Base-by-base conservation (phyloP, 2,797 vertebrate genomes). In the Sandelia bainsii region DNA sequence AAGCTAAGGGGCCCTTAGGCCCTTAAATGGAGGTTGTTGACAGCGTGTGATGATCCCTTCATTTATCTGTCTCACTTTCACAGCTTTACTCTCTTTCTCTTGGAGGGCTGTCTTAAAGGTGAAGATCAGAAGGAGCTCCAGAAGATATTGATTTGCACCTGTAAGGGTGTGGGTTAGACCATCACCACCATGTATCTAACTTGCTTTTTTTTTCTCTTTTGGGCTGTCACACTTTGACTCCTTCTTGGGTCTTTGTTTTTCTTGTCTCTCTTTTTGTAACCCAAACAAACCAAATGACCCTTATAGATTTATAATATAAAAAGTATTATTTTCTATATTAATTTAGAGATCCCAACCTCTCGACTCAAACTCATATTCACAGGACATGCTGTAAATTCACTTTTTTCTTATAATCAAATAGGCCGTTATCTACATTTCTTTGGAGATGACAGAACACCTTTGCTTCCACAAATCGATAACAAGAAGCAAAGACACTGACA, bases 121-220 rank as follows among this genome's bases (percentile, higher is more conserved):
- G 71, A 85, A 91, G 80, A 84, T 90, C 86, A 85, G 48, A 66
- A 10, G 48, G 62, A 82, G 69, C 82, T 69, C 9, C 34, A 69
- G 57, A 79, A 73, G 63, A 62, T 82, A 91, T 83, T 79, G 87
- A 91, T 91, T 87, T 85, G 61, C 58, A 87, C 81, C 86, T 87
- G 81, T 85, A 75, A 71, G 72, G 71, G 50, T 81, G 69, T 68
- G 66, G 69, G 80, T 88, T 76, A 77, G 62, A 87, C 67, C 69
- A 76, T 69, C 75, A 72, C 75, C 74, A 32, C 34, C 69, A 71
- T 67, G 61, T 76, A 86, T 88, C 87, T 72, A 82, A 87, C 81
- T 85, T 74, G 12, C 37, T 73, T 77, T 84, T 75, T 73, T 80
- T 90, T 83, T 83, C 62, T 42, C 48, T 58, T 57, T 68, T 74